A percentile compares a stretch with the other conserved stretches of the same genome.
These are phyloP conservation scores for Sarcophaga subvicina DNA, from an alignment of 2,888 invertebrate species.

Conservation along the genomic window DNA sequence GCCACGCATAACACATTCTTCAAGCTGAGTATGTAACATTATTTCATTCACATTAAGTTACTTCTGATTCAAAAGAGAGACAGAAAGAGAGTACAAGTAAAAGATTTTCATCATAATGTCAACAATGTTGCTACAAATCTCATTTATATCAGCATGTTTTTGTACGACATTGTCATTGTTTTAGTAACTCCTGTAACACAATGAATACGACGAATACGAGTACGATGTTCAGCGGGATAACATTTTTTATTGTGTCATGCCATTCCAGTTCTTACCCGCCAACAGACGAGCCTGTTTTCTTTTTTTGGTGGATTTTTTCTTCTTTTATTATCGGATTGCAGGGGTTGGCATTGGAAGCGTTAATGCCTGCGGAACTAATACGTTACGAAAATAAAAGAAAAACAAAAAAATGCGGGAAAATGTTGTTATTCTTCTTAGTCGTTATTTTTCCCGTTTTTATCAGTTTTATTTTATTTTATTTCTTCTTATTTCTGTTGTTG, in stretches of 20 bases:
- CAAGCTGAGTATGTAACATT: too few relatives aligned
- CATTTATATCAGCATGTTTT: slow-evolving; percentile 53
- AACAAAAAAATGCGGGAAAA: slow-evolving; percentile 3
- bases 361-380: slow-evolving; percentile 58
- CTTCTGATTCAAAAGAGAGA: not conserved
- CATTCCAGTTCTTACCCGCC: not conserved
- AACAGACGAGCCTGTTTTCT: slow-evolving; percentile 14
- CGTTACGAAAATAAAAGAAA: not conserved
- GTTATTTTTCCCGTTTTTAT: slow-evolving; percentile 34
- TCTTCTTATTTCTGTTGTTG: not conserved
- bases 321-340: slow-evolving; percentile 9
- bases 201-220: not conserved
- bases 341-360: slow-evolving; percentile 45
- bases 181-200: slow-evolving; percentile 42
- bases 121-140: slow-evolving; percentile 64
- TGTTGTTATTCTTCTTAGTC: slow-evolving; percentile 33
- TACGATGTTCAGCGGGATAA: not conserved
- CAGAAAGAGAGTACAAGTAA: slow-evolving; percentile 2
- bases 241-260: slow-evolving; percentile 31
- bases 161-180: slow-evolving; percentile 46
- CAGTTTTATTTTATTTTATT: slow-evolving; percentile 32
- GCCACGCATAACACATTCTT: too few relatives aligned
- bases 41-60: slow-evolving; percentile 2
- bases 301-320: slow-evolving; percentile 18
- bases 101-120: slow-evolving; percentile 65